Conservation (phyloP, 2,113 vertebrate genomes). For the Coryphaenoides rupestris region DNA sequence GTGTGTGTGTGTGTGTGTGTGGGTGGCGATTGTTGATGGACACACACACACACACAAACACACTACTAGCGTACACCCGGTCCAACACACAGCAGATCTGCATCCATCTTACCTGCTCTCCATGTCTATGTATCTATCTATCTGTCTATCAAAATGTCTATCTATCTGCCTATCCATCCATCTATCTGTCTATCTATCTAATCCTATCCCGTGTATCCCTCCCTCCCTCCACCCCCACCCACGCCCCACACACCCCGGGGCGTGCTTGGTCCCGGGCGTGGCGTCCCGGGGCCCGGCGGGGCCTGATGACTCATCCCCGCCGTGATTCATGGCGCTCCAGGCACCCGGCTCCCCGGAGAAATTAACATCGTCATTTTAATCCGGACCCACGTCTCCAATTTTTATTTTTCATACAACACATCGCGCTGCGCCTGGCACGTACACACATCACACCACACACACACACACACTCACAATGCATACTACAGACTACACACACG, state of each 20-base stretch:
- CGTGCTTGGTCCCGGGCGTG: neutral
- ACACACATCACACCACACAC: constrained; percentile 29
- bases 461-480: constrained; percentile 34
- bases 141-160: neutral
- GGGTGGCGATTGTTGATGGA: too few species aligned
- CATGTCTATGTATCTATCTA: neutral
- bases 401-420: constrained; percentile 74
- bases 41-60: too few species aligned
- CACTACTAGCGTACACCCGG: too few species aligned
- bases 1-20: too few species aligned
- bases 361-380: constrained; percentile 80
- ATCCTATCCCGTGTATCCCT: too few species aligned
- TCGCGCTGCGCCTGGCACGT: constrained; percentile 33
- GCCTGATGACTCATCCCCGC: constrained; percentile 62
- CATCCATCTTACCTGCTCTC: neutral
- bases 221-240: neutral
- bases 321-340: constrained; percentile 73
- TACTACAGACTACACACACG: constrained; percentile 14
- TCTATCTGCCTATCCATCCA: neutral
- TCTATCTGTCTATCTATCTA: neutral
- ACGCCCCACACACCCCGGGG: neutral
- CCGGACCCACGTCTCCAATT: constrained; percentile 77
- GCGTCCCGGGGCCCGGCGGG: constrained; percentile 22
- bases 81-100: too few species aligned
- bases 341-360: constrained; percentile 76